Evolutionary conservation across 2,888 invertebrate species (phyloP), one percentile per base, ranked within the genome.

Genomic region (Trypoxylon attenuatum): DNA sequence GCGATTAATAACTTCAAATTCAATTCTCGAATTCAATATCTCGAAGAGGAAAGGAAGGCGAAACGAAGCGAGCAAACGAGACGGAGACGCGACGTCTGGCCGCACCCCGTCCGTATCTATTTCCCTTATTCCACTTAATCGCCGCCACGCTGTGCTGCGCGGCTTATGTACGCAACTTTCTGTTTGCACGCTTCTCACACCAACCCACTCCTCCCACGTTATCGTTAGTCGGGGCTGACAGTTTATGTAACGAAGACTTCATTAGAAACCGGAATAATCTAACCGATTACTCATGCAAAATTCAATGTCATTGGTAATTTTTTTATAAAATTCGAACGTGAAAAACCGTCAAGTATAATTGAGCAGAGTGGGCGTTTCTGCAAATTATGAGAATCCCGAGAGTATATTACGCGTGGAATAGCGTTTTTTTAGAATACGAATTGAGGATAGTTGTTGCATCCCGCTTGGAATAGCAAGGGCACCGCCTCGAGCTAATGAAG

Each of bases 1-100:
- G 49, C 76, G 69, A 76, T 76, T 73, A 67, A 73, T 76, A 76
- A 69, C 71, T 68, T 54, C 68, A 58, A 73, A 71, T 57, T 73
- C 69, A 73, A 76, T 71, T 64, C 57, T 47, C 69, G 49, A 50
- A 53, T 76, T 76, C 71, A 76, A 76, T 76, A 76, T 76, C 75
- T 53, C 27, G 33, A n/a, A n/a, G n/a, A n/a, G n/a, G n/a, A n/a
- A n/a, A n/a, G n/a, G n/a, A n/a, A n/a, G n/a, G n/a, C 2, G 18
- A 22, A 19, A 6, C 33, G 23, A 45, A 43, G 23, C 15, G 59
- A 49, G 65, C 62, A 49, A 39, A 41, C 62, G 33, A 46, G 8
- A 38, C 50, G n/a, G 33, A 10, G 8, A 33, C 33, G 33, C n/a
- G 58, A 46, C 38, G 25, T 22, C 15, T 18, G 15, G 65, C 65